Base-by-base conservation (phyloP, 37 sponge, comb jelly and placozoan genomes). In the Oscarella lobularis region DNA sequence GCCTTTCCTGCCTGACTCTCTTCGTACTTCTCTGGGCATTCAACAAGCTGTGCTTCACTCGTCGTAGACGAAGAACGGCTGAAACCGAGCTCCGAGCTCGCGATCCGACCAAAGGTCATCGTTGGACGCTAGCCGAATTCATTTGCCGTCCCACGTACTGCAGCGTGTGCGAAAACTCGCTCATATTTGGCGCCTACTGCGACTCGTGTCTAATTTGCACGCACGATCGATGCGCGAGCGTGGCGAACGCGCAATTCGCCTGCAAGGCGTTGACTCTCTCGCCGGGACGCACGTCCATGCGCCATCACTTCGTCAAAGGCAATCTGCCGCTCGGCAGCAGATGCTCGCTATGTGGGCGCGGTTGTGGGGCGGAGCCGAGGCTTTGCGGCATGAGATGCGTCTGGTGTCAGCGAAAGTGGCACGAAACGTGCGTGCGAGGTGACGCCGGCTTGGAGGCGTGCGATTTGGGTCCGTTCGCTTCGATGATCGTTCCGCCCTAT, bases 111-210 rank as follows among this genome's bases (percentile, higher is more conserved):
- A 78, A 81, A 31, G 83, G 80, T 2, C 94, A 93, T 73, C 32
- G 82, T 3, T 93, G 94, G 94, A 79, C 80, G 29, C 54, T 40
- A 0, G 66, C 88, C 3, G 85, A 89, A 66, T 93, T 83, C 48
- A 66, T 87, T 35, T 80, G 83, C 71, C 89, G 82, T 72, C 94
- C 94, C 29, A 93, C 94, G 2, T 93, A 93, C 72, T 93, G 94
- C 70, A 89, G 81, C 70, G 66, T 81, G 32, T 93, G 94, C 40
- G 73, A 71, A 38, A 78, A 93, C 35, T 73, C 79, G 33, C 84
- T 84, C 39, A 34, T 89, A 1, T 75, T 83, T 31, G 94, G 94
- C 5, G 84, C 84, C 66, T 80, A 20, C 68, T 93, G 94, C 77
- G 83, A 80, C 29, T 77, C 87, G 2, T 93, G 94, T 80, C 78